Conservation (phyloP, 2,113 vertebrate genomes). For the Epinephelus moara region DNA sequence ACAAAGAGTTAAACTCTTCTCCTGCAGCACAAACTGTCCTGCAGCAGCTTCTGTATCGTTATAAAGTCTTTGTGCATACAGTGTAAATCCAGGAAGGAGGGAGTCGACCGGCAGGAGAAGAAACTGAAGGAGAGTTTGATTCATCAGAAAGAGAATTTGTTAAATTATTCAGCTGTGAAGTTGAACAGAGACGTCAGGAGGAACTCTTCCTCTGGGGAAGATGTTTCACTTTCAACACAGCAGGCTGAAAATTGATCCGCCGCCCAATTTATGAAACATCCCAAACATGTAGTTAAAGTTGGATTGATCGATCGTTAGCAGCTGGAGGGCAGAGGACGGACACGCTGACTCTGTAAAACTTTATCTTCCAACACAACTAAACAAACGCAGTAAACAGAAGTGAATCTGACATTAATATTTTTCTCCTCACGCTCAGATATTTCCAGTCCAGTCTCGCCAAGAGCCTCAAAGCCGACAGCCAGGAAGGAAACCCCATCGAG, state of each 20-base stretch:
- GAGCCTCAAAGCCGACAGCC: conserved; percentile 85
- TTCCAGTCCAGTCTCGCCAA: conserved; percentile 87
- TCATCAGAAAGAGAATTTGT: background rate
- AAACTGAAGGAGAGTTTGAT: background rate
- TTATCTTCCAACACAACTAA: background rate
- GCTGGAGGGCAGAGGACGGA: background rate
- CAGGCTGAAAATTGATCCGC: background rate
- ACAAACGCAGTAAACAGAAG: background rate
- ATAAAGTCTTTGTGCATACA: background rate
- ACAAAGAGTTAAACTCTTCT: background rate
- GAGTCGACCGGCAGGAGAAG: background rate
- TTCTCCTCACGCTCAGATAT: conserved; percentile 69
- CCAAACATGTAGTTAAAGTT: background rate
- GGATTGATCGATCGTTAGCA: background rate
- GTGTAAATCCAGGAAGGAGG: background rate
- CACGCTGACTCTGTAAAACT: background rate
- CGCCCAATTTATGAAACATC: background rate
- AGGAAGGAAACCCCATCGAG: conserved; percentile 85
- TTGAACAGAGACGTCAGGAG: background rate
- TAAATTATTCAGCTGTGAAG: conserved; percentile 6
- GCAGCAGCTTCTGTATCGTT: background rate
- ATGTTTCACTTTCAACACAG: background rate
- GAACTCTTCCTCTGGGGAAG: background rate
- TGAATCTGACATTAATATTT: too few species aligned
- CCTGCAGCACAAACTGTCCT: background rate